Base-by-base conservation (phyloP, 2,888 invertebrate species). In the Nyleta sp. region DNA sequence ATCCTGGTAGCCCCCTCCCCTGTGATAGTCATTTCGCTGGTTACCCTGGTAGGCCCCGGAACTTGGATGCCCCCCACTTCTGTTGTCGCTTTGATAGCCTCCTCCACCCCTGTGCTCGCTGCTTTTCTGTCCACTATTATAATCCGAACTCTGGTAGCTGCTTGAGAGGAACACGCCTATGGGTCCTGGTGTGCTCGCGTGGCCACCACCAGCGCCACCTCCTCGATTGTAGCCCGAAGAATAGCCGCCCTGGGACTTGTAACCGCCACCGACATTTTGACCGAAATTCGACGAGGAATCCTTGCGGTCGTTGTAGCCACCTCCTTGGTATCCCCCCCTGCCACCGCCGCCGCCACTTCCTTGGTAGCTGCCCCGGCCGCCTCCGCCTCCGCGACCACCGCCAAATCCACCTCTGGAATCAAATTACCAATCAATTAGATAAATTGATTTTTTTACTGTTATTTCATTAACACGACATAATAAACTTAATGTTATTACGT, bases 351-450 rank as follows among this genome's bases (percentile, higher is more conserved):
- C 40, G 4, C 15, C 40, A 5, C 24, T 7, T 24, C 24, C 24
- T 24, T 24, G 24, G 7, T 5, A 24, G 3, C 24, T 7, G 3
- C 24, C 24, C 7, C 24, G 24, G 7, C 24, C 24, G 7, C 24
- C n/a, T n/a, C n/a, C 24, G 7, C 24, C 24, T 24, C 17, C 24
- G 2, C 52, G 50, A 22, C 65, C 53, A 7, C 53, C 48, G n/a
- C 57, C 86, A 28, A 87, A 84, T 18, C 89, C 87, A 7, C 57
- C 91, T 72, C 85, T 81, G 80, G 70, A 80, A 67, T 62, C n/a
- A n/a, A n/a, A n/a, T n/a, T n/a, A n/a, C 28, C 28, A 28, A 28
- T 28, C 8, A 6, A 8, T 28, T 28, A 28, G 28, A 28, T 28
- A 28, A 8, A 28, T 28, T 8, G 4, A 8, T 28, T 8, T 28